phyloP scores from a whole-genome alignment of 2,888 invertebrate species.

The Platycheirus rosarum region DNA sequence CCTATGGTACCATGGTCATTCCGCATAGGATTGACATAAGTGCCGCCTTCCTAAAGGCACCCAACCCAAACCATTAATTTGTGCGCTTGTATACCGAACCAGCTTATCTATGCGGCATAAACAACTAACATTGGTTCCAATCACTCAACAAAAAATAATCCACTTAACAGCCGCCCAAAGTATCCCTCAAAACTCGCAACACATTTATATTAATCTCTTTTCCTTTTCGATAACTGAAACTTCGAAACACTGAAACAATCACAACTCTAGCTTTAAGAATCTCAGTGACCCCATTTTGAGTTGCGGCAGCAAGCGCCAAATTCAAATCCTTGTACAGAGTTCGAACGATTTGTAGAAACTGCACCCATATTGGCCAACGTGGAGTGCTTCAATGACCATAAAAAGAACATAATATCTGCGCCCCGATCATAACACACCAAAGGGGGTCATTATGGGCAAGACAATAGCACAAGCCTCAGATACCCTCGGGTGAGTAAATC shows the following conservation, averaged over 20 bases:
- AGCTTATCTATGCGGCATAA: conserved; percentile 36
- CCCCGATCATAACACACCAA: conserved; percentile 68
- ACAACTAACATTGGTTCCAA: conserved; percentile 51
- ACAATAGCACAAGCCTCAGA: conserved; percentile 61
- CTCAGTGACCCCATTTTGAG: conserved; percentile 64
- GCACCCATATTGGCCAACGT: conserved; percentile 72
- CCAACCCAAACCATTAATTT: conserved; percentile 63
- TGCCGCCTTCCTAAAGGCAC: conserved; percentile 8
- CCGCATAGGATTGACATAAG: conserved; percentile 46
- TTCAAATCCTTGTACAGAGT: conserved; percentile 54
- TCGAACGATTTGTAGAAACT: conserved; percentile 62
- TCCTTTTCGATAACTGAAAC: conserved; percentile 49
- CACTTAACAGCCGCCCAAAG: conserved; percentile 38
- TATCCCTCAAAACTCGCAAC: conserved; percentile 52
- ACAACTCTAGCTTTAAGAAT: conserved; percentile 45
- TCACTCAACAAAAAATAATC: conserved; percentile 63
- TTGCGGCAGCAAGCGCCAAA: conserved; percentile 17
- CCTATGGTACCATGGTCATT: conserved; percentile 55
- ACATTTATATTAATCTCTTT: conserved; percentile 57
- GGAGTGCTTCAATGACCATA: conserved; percentile 64
- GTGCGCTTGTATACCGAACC: conserved; percentile 20
- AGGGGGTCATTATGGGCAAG: conserved; percentile 70
- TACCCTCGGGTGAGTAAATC: conserved; percentile 71
- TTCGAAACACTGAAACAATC: conserved; percentile 1
- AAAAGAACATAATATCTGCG: conserved; percentile 59